phyloP scores from a whole-genome alignment of 2,888 invertebrate genomes.

The Lycocerus yunnanus region DNA sequence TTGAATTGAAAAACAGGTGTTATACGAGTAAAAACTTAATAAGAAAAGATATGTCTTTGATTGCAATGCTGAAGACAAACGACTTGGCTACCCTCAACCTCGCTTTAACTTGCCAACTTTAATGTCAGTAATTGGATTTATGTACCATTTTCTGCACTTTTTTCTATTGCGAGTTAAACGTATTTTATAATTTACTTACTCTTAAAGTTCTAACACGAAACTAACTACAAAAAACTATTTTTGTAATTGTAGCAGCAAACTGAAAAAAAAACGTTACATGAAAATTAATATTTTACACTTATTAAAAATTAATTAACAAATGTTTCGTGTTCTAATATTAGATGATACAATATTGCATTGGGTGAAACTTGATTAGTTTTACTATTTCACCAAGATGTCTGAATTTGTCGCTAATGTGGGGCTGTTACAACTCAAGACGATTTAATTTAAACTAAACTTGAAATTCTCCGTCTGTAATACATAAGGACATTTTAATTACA shows the following conservation, averaged over 20 bases:
- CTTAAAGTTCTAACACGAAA: not conserved
- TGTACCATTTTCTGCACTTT: conserved; percentile 1
- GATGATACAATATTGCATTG: not conserved
- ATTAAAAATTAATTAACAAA: not conserved
- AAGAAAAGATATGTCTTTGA: conserved; percentile 32
- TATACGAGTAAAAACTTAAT: conserved; percentile 10
- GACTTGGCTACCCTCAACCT: conserved; percentile 28
- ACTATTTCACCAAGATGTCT: not conserved
- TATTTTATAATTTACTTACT: not conserved
- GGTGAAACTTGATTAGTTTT: not conserved
- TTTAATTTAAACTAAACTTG: not conserved
- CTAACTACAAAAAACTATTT: not conserved
- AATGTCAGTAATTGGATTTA: not conserved
- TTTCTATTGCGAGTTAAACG: not conserved
- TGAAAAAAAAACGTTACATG: no score
- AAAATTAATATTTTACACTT: no score
- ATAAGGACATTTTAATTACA: not conserved
- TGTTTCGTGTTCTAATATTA: not conserved
- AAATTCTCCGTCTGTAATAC: not conserved
- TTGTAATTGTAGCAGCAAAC: no score
- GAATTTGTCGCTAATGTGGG: not conserved
- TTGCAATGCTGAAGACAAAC: conserved; percentile 32
- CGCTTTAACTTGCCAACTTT: conserved; percentile 23
- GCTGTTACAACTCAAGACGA: not conserved
- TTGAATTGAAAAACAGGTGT: not conserved